Evolutionary conservation across 2,797 vertebrate species (phyloP).

Genomic region (Chanos chanos): DNA sequence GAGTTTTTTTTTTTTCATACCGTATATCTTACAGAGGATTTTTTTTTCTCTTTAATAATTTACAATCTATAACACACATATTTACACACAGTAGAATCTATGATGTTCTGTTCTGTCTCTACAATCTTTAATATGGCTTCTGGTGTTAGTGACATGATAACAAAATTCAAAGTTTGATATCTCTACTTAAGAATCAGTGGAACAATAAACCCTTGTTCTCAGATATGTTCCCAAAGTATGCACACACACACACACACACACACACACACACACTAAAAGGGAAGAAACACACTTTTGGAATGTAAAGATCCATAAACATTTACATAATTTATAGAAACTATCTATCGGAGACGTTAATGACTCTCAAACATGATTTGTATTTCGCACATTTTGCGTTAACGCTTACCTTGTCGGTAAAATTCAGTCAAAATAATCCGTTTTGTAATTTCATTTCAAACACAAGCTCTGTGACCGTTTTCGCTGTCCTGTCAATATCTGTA

Average conservation of each 20-base stretch:
- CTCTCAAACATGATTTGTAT: background rate
- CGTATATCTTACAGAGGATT: conserved; percentile 44
- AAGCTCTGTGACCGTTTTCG: background rate
- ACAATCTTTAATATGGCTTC: conserved; percentile 80
- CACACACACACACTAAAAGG: conserved; percentile 22
- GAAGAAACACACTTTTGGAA: background rate
- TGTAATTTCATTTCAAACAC: background rate
- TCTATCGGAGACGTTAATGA: background rate
- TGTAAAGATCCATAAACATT: no score
- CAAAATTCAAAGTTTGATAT: background rate
- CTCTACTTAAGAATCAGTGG: background rate
- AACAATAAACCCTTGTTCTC: background rate
- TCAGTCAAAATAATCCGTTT: background rate
- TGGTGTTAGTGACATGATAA: conserved; percentile 70
- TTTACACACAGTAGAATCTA: conserved; percentile 69
- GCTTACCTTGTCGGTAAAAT: no score
- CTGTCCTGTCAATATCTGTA: no score
- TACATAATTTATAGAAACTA: no score
- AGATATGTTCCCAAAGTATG: conserved; percentile 5
- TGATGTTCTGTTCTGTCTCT: conserved; percentile 72
- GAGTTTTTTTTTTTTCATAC: conserved; percentile 62
- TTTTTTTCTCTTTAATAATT: no score
- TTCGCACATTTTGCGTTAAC: background rate
- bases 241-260: conserved; percentile 47
- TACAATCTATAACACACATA: conserved; percentile 69